Evolutionary conservation across 2,113 vertebrate genomes (phyloP).

Genomic region (Dipodomys spectabilis): DNA sequence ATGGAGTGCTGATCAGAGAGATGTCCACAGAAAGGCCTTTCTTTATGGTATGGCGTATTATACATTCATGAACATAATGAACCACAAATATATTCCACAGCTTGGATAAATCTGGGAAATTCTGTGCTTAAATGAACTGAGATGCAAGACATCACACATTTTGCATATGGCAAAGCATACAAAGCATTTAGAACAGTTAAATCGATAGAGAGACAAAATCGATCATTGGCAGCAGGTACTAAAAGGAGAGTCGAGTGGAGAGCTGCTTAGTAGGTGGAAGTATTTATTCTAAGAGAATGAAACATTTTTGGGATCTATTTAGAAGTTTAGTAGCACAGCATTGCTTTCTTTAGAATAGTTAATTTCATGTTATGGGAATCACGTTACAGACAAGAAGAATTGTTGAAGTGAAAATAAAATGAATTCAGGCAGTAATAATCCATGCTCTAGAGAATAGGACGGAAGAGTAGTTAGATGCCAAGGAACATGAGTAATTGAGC

Average conservation of each 20-base stretch:
- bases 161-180: too few species aligned
- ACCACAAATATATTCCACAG: background rate
- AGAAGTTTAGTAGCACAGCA: background rate
- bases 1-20: background rate
- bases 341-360: background rate
- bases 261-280: background rate
- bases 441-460: background rate
- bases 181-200: background rate
- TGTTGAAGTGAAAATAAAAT: background rate
- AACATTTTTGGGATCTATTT: background rate
- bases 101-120: background rate
- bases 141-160: too few species aligned
- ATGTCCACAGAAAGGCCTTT: too few species aligned
- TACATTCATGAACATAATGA: background rate
- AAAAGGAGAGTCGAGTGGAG: background rate
- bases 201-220: background rate
- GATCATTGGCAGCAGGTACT: too few species aligned
- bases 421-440: background rate
- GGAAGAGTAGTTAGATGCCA: background rate
- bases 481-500: background rate
- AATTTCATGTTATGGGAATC: slow-evolving; percentile 6
- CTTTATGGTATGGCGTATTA: background rate
- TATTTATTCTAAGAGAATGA: background rate
- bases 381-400: background rate
- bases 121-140: background rate